Base-by-base conservation (phyloP, 2,113 vertebrate genomes). In the Cyanoderma ruficeps region DNA sequence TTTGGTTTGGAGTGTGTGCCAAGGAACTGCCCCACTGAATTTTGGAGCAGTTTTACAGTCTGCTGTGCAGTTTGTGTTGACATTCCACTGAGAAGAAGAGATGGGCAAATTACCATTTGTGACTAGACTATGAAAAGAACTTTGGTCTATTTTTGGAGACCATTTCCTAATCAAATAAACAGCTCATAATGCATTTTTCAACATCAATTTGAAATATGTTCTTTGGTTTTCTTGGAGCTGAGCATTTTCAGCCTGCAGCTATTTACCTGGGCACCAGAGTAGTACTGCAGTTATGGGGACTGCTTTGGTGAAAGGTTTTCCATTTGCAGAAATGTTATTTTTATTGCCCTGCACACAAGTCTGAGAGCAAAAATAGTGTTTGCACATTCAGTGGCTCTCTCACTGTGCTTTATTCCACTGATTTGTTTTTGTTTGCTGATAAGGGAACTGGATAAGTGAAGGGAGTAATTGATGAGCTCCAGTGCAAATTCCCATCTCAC, bases 371-470 rank as follows among this genome's bases (percentile, higher is more conserved):
- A 90, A 95, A 41, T 6, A 47, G 35, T 50, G 24, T 86, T 81
- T 70, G 30, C 15, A 63, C 30, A 31, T 86, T 77, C 80, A 60
- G 67, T 76, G 79, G 18, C 68, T 77, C 42, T 92, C 30, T 86
- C 19, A 47, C 35, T 80, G n/a, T 55, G 41, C 30, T 90, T 92
- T 65, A 65, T 46, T 93, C 37, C 28, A 56, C 15, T 30, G 50
- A 65, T 69, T 87, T 89, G 57, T 46, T 94, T 96, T 86, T 76
- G 52, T 81, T 84, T 89, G 81, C 63, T 93, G 78, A 87, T 89
- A 72, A 84, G 56, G 30, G 6, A 31, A 74, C 72, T 87, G 68
- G 47, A 89, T 57, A 93, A 83, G 27, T 64, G 56, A 67, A 9
- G 11, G 39, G 46, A 89, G 42, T 79, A 94, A 90, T 27, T 86